Conservation (phyloP, 2,113 vertebrate genomes). For the Ageneiosus marmoratus region DNA sequence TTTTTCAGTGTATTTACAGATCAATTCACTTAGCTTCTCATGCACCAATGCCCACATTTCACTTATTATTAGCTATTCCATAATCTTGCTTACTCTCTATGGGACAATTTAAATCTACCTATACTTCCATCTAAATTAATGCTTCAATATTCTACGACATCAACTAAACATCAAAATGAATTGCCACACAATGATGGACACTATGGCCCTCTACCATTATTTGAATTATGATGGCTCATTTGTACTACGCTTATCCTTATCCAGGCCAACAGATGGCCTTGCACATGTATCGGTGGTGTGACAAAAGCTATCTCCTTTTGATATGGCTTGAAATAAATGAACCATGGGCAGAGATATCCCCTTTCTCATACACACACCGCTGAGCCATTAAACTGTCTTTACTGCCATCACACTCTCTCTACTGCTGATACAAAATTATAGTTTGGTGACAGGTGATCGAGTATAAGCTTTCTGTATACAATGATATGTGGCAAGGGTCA, state of each 20-base stretch:
- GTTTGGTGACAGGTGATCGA: conserved; percentile 35
- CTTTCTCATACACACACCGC: conserved; percentile 31
- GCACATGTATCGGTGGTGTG: conserved; percentile 42
- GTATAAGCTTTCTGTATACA: conserved; percentile 30
- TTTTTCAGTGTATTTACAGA: neutral
- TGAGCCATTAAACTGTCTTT: conserved; percentile 37
- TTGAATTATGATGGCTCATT: conserved; percentile 48
- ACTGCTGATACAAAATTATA: conserved; percentile 36
- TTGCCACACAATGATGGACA: conserved; percentile 44
- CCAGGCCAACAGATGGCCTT: conserved; percentile 53
- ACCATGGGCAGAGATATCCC: conserved; percentile 47
- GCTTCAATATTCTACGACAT: neutral
- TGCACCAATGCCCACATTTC: neutral
- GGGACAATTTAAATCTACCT: conserved; percentile 2
- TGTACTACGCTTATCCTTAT: conserved; percentile 54
- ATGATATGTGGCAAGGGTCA: conserved; percentile 31
- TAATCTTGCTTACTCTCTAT: neutral
- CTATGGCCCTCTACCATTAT: conserved; percentile 48
- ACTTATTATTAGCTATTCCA: neutral
- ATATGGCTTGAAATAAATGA: conserved; percentile 53
- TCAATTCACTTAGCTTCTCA: neutral
- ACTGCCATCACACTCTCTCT: conserved; percentile 19
- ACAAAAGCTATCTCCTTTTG: conserved; percentile 51
- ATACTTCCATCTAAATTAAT: conserved; percentile 21
- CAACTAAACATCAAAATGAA: conserved; percentile 24